Conservation (phyloP, 1,140 invertebrate species). For the Amyelois transitella region DNA sequence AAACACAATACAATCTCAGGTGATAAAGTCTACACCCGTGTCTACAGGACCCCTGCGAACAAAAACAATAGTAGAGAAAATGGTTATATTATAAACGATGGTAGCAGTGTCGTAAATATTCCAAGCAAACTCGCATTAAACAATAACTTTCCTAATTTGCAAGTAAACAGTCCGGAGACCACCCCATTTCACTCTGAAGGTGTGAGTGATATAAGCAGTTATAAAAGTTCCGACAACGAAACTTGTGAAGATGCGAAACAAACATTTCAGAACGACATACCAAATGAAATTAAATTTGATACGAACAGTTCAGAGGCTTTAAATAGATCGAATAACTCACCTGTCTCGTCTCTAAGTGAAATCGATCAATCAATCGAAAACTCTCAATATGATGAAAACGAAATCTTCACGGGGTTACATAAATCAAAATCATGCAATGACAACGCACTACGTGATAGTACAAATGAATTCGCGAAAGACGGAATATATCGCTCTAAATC, state of each 20-base stretch:
- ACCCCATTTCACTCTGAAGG: constrained; percentile 55
- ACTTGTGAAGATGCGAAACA: constrained; percentile 37
- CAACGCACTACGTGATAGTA: constrained; percentile 20
- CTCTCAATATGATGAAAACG: constrained; percentile 26
- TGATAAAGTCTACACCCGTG: constrained; percentile 62
- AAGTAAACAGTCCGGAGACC: constrained; percentile 55
- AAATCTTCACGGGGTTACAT: constrained; percentile 31
- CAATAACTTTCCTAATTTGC: constrained; percentile 40
- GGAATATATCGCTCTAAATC: constrained; percentile 49
- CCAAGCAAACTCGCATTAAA: constrained; percentile 53
- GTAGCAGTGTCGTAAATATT: constrained; percentile 53
- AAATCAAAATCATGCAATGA: constrained; percentile 60
- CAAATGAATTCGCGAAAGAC: constrained; percentile 20
- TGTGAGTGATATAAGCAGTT: constrained; percentile 65
- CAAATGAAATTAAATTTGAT: constrained; percentile 21
- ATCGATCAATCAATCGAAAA: constrained; percentile 20
- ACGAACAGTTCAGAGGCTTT: neutral
- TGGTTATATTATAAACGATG: constrained; percentile 39
- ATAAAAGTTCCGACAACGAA: constrained; percentile 73
- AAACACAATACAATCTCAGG: constrained; percentile 68
- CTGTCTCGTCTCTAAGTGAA: constrained; percentile 22
- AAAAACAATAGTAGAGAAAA: constrained; percentile 26
- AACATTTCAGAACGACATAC: constrained; percentile 9
- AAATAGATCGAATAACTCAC: constrained; percentile 14
- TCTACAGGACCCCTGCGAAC: constrained; percentile 39